Percentiles rank a stretch among this genome's conserved stretches.
Evolutionary conservation across 2,888 invertebrate genomes (phyloP).

Genomic region (Stegana nigrithorax): DNA sequence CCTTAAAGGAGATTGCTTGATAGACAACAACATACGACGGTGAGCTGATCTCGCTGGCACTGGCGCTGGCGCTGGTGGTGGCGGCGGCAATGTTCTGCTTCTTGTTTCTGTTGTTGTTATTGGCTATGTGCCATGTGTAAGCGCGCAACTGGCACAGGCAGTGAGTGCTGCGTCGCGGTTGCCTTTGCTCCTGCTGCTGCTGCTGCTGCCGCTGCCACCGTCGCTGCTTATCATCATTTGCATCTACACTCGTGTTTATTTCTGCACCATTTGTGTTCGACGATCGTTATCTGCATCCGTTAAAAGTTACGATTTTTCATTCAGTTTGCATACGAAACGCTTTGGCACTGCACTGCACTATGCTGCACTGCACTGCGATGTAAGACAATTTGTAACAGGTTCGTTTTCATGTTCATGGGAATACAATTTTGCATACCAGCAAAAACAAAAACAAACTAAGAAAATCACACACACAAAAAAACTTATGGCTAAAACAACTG

Average conservation of each 20-base stretch:
- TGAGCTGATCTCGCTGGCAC: too few relatives aligned
- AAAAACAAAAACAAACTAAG: neutral
- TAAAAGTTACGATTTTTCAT: constrained; percentile 32
- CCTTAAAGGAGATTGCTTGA: too few relatives aligned
- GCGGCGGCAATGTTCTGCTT: too few relatives aligned
- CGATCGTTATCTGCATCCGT: constrained; percentile 65
- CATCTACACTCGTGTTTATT: constrained; percentile 66
- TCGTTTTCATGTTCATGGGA: constrained; percentile 58
- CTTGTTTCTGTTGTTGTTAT: too few relatives aligned
- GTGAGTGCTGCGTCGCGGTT: neutral
- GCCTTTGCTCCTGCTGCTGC: neutral
- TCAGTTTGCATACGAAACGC: neutral
- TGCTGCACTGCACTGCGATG: constrained; percentile 23
- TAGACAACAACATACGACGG: too few relatives aligned
- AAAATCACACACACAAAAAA: too few relatives aligned
- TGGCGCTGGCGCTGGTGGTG: neutral
- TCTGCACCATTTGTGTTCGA: constrained; percentile 65
- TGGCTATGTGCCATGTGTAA: too few relatives aligned
- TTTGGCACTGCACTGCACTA: neutral
- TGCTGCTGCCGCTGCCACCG: neutral
- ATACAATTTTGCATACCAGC: constrained; percentile 51
- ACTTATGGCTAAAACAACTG: neutral
- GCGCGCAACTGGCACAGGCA: neutral
- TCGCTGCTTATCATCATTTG: constrained; percentile 40
- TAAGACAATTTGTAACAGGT: constrained; percentile 59